A percentile compares a stretch with the other conserved stretches of the same genome.
Evolutionary conservation across 1,140 invertebrate species (phyloP).

Genomic region (Neodiprion lecontei): DNA sequence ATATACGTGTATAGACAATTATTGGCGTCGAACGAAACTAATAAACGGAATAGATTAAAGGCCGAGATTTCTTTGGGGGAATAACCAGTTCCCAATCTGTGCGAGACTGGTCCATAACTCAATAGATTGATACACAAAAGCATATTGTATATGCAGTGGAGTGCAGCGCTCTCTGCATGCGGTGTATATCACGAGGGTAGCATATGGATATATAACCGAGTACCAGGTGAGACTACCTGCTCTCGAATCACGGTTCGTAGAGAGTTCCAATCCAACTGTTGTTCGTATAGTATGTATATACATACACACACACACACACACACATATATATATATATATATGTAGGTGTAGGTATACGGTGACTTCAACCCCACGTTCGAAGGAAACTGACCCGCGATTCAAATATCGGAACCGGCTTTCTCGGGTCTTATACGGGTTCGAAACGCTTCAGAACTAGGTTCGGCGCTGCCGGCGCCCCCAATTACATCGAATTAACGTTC

Average conservation of each 20-base stretch:
- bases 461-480: background rate
- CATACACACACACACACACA: background rate
- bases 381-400: too few species aligned
- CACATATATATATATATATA: too few species aligned
- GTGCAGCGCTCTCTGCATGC: too few species aligned
- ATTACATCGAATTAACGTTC: slow-evolving; percentile 35
- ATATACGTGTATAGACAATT: background rate
- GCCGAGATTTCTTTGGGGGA: background rate
- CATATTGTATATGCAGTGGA: too few species aligned
- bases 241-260: background rate
- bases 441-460: too few species aligned
- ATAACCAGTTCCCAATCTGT: background rate
- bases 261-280: background rate
- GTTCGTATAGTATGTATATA: background rate
- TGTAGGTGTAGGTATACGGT: too few species aligned
- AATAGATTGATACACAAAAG: too few species aligned
- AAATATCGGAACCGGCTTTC: too few species aligned
- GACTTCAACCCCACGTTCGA: too few species aligned
- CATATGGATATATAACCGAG: background rate
- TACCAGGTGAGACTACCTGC: slow-evolving; percentile 4
- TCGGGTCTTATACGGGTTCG: too few species aligned
- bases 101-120: too few species aligned
- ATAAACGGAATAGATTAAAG: background rate
- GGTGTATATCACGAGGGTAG: background rate
- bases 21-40: background rate